Conservation (phyloP, 2,797 vertebrate genomes). For the Sebastiscus tertius region DNA sequence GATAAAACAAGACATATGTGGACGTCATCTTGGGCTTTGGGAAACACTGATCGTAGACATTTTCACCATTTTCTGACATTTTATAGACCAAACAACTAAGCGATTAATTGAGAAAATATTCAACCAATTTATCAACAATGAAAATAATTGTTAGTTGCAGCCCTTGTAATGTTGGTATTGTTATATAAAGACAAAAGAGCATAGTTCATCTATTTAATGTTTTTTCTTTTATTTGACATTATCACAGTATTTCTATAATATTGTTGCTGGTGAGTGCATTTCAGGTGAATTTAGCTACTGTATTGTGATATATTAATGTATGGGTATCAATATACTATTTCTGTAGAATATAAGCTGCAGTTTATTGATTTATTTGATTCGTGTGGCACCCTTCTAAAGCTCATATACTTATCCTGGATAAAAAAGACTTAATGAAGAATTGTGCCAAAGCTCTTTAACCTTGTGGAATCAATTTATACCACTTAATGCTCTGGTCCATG, state of each 20-base stretch:
- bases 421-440: not conserved
- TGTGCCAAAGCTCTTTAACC: conserved; percentile 29
- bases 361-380: not conserved
- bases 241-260: not conserved
- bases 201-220: not conserved
- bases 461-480: conserved; percentile 24
- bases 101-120: too few species aligned
- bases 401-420: not conserved
- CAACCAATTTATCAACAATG: too few species aligned
- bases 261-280: not conserved
- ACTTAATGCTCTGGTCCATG: not conserved
- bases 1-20: too few species aligned
- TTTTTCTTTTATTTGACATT: not conserved
- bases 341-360: not conserved
- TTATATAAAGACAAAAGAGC: not conserved
- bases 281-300: not conserved
- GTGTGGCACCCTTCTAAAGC: not conserved
- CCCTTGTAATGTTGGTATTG: not conserved
- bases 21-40: too few species aligned
- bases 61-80: too few species aligned
- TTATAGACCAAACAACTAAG: too few species aligned
- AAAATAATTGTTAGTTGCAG: too few species aligned
- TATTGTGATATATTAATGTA: not conserved
- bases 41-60: too few species aligned
- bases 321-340: not conserved